Base-by-base conservation (phyloP, 2,797 vertebrate genomes). In the Ceryle rudis region DNA sequence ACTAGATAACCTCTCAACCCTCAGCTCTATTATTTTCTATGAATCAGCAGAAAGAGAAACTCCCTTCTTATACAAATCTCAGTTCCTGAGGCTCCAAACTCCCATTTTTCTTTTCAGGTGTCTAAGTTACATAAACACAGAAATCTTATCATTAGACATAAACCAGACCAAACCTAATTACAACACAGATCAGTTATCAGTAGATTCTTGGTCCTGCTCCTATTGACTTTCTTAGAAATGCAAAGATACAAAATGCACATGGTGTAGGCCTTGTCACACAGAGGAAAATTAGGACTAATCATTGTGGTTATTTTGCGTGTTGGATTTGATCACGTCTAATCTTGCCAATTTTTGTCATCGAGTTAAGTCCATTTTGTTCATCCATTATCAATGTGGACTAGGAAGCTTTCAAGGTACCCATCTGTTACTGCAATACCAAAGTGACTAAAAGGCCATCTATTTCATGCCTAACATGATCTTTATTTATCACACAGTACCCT, bases 31-130 rank as follows among this genome's bases (percentile, higher is more conserved):
- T 93, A 90, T 92, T 97, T 97, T 86, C 70, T 73, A 25, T 66
- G 91, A 91, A 84, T 84, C 87, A 93, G 66, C 60, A 91, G 73
- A 93, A 91, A 90, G 54, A 94, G 46, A 90, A 95, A 95, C 95
- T 95, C 93, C 94, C 77, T 90, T 84, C 79, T 90, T 62, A 42
- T 74, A 66, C 71, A 87, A 87, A 87, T 81, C 91, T 89, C 15
- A 1, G 39, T 71, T 91, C 62, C 49, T n/a, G 73, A 95, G 57
- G 66, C 26, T 90, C 80, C 55, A 77, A 93, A 70, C 2, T 66
- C 66, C 52, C 90, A 94, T 94, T 95, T 95, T 86, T 96, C 91
- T 90, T 92, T 86, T 57, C 71, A 96, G 95, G 91, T 95, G 91
- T 93, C 93, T 60, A 70, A 89, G 57, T 92, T 77, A 77, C 54